Evolutionary conservation across 1,140 invertebrate species (phyloP).

Genomic region (Aporrectodea caliginosa): DNA sequence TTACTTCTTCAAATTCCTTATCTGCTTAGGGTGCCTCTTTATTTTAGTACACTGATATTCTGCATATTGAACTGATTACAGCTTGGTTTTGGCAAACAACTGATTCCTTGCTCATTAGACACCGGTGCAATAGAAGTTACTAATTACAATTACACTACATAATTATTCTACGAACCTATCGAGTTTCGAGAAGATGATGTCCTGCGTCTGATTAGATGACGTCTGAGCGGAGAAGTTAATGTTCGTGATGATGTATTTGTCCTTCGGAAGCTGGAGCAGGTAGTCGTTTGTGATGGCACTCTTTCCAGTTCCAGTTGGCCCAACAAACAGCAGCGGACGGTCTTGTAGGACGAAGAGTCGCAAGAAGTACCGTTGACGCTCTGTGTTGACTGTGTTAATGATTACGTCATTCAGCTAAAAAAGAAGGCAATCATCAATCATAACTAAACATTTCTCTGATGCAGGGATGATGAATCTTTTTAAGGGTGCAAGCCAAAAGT

Average conservation of each 20-base stretch:
- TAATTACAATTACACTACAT: too few relatives aligned
- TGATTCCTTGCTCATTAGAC: too few relatives aligned
- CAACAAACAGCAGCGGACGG: conserved; percentile 50
- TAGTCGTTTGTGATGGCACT: conserved; percentile 54
- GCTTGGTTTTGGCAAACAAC: too few relatives aligned
- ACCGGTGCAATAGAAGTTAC: too few relatives aligned
- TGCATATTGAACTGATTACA: too few relatives aligned
- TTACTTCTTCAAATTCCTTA: too few relatives aligned
- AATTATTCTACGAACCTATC: conserved; percentile 53
- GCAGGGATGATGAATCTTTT: not conserved
- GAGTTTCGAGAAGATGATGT: conserved; percentile 55
- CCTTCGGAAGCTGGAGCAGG: conserved; percentile 48
- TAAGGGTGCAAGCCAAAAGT: not conserved
- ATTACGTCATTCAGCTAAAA: conserved; percentile 52
- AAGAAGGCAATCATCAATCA: conserved; percentile 40
- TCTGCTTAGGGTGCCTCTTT: too few relatives aligned
- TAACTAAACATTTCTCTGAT: conserved; percentile 36
- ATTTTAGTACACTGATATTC: too few relatives aligned
- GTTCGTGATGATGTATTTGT: conserved; percentile 52
- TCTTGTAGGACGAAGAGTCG: conserved; percentile 44
- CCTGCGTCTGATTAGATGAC: conserved; percentile 54
- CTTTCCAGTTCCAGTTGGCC: conserved; percentile 54
- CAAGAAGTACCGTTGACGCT: conserved; percentile 51
- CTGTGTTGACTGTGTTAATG: conserved; percentile 53
- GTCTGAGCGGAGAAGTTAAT: conserved; percentile 57